Evolutionary conservation across 2,113 vertebrate species (phyloP), one percentile per base, ranked within the genome.

Genomic region (Pseudorhombus dupliciocellatus): DNA sequence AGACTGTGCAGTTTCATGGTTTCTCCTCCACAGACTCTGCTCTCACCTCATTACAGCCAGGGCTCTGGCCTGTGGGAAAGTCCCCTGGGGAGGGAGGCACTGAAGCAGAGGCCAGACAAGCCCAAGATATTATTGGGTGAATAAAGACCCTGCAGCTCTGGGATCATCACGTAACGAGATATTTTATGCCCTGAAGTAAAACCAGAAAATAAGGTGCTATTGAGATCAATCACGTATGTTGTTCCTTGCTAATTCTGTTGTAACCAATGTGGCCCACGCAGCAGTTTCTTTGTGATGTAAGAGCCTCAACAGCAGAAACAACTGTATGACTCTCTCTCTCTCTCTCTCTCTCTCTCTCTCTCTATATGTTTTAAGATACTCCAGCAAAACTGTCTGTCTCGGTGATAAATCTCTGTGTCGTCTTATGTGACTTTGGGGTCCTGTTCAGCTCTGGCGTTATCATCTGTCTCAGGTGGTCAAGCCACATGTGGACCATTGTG

Each of bases 21-120:
- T 62, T 74, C 61, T 66, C 73, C 65, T 79, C 72, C 53, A 31
- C 61, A 80, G 81, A 86, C 71, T 63, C 80, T 66, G 60, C 70
- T 70, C 62, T 46, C 57, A 69, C 61, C 73, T 88, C 81, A 90
- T 91, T 90, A 87, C 60, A 84, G 81, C 56, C 70, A 78, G 58
- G 53, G 55, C 83, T 89, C 72, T 65, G 83, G 80, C 65, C 65
- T 76, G 63, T 64, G 73, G 67, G 30, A 75, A 81, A 77, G 51
- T 73, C 81, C 70, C 75, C 65, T 44, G 85, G 70, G 83, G 69
- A 75, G 52, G 16, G 56, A 74, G 30, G 68, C 73, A 77, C 63
- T 77, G 69, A 77, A 77, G 75, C 58, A 83, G 58, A 74, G 56
- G 56, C 81, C 62, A 75, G 53, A 69, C 66, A 84, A 79, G 74